Evolutionary conservation across 2,113 vertebrate species (phyloP).

Genomic region (Elephantulus edwardii): DNA sequence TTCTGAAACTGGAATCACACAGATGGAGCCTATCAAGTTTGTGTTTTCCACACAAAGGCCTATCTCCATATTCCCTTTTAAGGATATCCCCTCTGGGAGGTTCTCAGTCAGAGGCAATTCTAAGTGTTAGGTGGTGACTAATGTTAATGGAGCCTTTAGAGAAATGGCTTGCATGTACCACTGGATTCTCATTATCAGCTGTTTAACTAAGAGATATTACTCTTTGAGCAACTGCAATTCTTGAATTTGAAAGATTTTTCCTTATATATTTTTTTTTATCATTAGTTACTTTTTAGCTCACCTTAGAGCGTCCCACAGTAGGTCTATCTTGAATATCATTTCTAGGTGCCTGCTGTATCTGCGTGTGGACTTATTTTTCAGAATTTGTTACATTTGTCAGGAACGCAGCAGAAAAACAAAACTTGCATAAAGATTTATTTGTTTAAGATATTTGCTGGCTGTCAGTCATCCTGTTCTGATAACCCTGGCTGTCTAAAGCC

Average conservation of each 20-base stretch:
- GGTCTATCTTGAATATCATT: not conserved
- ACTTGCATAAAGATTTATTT: not conserved
- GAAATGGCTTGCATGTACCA: not conserved
- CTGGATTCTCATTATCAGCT: not conserved
- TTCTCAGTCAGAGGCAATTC: not conserved
- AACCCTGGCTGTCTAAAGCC: not conserved
- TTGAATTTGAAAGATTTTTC: slow-evolving; percentile 19
- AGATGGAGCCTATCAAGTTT: not conserved
- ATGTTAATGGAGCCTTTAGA: not conserved
- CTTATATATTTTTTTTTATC: slow-evolving; percentile 9
- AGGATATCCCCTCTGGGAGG: not conserved
- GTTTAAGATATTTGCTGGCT: not conserved
- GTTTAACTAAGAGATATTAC: no score
- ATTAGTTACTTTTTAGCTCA: not conserved
- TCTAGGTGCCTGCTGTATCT: not conserved
- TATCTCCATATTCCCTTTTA: not conserved
- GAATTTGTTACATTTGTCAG: slow-evolving; percentile 1
- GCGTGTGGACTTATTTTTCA: not conserved
- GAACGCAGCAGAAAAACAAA: not conserved
- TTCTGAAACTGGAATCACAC: not conserved
- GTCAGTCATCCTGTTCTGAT: not conserved
- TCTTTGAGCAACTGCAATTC: no score
- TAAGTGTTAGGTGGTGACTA: not conserved
- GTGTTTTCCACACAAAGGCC: not conserved
- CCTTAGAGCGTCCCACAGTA: not conserved